Base-by-base conservation (phyloP, 2,113 vertebrate genomes). In the Oreochromis niloticus region DNA sequence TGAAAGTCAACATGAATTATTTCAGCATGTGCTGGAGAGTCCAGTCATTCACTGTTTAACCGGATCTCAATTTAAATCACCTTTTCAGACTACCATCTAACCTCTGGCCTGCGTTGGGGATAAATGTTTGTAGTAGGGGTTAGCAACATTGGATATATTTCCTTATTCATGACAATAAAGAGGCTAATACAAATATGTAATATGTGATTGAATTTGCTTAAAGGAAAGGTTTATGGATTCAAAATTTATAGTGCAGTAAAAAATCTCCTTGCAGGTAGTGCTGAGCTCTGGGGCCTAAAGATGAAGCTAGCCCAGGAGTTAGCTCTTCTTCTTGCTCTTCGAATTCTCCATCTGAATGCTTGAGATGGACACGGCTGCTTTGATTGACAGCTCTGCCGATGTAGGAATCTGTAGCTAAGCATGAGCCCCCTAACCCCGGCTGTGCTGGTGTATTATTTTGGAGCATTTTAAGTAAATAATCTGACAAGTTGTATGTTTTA, bases 1-100 rank as follows among this genome's bases (percentile, higher is more conserved):
- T 82, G 80, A 59, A 86, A 90, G 85, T 94, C 88, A 90, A 87
- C 85, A 48, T 55, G 87, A 91, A 93, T 30, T 89, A 85, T 88
- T 93, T 89, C 87, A 92, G 87, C 93, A 83, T 92, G 93, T 94
- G 87, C 19, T 39, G 79, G 88, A 85, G 63, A 19, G 17, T 89
- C 83, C 89, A 88, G 88, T 93, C 90, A 75, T 85, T 3, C 41
- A 30, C 22, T 48, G 24, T 17, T 50, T 30, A 78, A 48, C 27
- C 2, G 1, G 10, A 90, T 89, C 87, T 59, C 63, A 81, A 89
- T 82, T 32, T 80, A 59, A 85, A 86, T 94, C 85, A 34, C 61
- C 86, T 57, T 87, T 80, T 13, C 71, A 50, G 4, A 50, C 30
- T 19, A 52, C 8, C 19, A 14, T 84, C 36, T 36, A 55, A 39